These are phyloP conservation scores for Microcebus griseorufus DNA, from an alignment of 2,113 vertebrate species.

Conservation along the genomic window DNA sequence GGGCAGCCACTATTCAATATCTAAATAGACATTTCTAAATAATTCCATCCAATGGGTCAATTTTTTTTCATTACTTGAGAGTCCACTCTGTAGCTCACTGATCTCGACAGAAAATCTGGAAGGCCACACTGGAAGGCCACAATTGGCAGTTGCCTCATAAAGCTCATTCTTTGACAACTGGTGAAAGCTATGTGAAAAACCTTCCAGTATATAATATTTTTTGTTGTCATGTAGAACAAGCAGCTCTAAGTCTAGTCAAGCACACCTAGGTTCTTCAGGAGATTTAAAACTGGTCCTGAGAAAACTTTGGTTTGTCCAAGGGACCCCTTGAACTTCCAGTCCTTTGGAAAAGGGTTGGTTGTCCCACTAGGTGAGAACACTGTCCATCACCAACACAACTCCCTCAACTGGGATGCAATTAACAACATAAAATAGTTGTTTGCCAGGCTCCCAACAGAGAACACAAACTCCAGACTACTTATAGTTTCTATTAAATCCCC, in stretches of 20 bases:
- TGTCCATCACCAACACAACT: neutral
- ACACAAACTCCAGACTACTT: neutral
- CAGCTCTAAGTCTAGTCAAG: neutral
- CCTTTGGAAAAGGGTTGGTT: neutral
- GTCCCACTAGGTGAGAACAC: neutral
- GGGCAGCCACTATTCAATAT: neutral
- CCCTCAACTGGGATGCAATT: neutral
- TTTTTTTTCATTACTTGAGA: neutral
- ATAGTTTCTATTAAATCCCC: neutral
- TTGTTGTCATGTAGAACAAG: neutral
- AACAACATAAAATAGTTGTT: neutral
- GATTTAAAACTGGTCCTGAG: neutral
- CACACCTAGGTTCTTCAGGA: neutral
- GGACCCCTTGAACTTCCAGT: neutral
- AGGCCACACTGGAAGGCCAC: neutral
- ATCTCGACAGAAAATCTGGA: neutral
- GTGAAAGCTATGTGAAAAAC: neutral
- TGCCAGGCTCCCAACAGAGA: neutral
- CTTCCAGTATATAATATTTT: neutral
- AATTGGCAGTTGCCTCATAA: neutral
- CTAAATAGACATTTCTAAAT: slow-evolving; percentile 1
- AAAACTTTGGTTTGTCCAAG: neutral
- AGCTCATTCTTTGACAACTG: neutral
- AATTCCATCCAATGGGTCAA: neutral
- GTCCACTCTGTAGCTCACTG: neutral